These are phyloP conservation scores for Forbesichthys papilliferus DNA, from an alignment of 2,113 vertebrate genomes.

Conservation along the genomic window DNA sequence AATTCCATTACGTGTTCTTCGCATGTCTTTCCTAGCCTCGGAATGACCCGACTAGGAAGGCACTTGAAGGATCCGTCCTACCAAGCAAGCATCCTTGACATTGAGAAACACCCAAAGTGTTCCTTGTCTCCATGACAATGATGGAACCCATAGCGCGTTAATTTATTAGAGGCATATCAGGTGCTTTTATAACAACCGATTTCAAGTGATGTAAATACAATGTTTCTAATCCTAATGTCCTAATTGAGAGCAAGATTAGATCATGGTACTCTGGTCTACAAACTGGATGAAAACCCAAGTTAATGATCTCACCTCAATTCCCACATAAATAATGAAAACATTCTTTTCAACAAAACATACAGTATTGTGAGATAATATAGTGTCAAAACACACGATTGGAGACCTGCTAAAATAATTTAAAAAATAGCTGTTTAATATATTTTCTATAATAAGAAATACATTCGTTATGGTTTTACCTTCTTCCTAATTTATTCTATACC, in stretches of 20 bases:
- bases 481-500: no score
- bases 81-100: no score
- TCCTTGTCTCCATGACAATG: constrained; percentile 19
- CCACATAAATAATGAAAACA: neutral
- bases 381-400: no score
- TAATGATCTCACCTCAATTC: neutral
- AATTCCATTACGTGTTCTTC: no score
- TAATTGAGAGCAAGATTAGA: constrained; percentile 4
- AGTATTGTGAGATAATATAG: neutral
- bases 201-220: constrained; percentile 25
- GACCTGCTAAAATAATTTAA: neutral
- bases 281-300: no score
- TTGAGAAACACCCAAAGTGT: neutral
- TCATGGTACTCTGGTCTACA: no score
- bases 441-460: no score
- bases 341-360: neutral
- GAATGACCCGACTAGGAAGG: no score
- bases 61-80: no score
- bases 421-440: no score
- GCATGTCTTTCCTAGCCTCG: no score
- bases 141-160: constrained; percentile 20
- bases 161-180: constrained; percentile 43
- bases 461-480: no score
- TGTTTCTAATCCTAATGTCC: constrained; percentile 1
- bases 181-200: constrained; percentile 53